Base-by-base conservation (phyloP, 2,888 invertebrate species). In the Tenthredo distinguenda region DNA sequence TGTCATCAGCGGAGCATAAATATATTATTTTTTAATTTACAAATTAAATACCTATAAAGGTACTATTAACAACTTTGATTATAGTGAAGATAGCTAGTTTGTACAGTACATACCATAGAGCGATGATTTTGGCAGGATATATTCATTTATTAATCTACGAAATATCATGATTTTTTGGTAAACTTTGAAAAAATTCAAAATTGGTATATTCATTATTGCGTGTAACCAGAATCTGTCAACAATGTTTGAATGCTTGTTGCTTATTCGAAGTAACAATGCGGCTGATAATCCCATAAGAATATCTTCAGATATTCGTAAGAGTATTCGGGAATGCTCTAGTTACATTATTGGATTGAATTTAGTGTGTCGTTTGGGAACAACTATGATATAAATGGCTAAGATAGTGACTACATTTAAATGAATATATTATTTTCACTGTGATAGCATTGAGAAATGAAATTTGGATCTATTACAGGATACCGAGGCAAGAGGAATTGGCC, bases 21-120 rank as follows among this genome's bases (percentile, higher is more conserved):
- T 71, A 37, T 71, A 71, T 37, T 71, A 71, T 18, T n/a, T n/a
- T 71, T 71, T 18, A n/a, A 71, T 71, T 37, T 37, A 34, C 18
- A 18, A 71, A 26, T 71, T 18, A 71, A 71, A 71, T 71, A 37
- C 37, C n/a, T 71, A 71, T 7, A 71, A 37, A 37, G n/a, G 9
- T 71, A 71, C 18, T 34, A 34, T 31, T 15, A 34, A 34, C 68
- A 68, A 68, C 34, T 68, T 18, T 68, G 34, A 31, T 47, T 68
- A 31, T 68, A 26, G 31, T 68, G 26, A 68, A 68, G 34, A 34
- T 68, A 15, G 21, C 68, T 68, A 68, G 7, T 68, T 68, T 26
- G 31, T 68, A 58, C 58, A 58, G 58, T n/a, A 21, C 58, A 58
- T 9, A 58, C 58, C 58, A 58, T 4, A 58, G 7, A 58, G n/a